Base-by-base conservation (phyloP, 2,113 vertebrate genomes). In the Marmota monax region DNA sequence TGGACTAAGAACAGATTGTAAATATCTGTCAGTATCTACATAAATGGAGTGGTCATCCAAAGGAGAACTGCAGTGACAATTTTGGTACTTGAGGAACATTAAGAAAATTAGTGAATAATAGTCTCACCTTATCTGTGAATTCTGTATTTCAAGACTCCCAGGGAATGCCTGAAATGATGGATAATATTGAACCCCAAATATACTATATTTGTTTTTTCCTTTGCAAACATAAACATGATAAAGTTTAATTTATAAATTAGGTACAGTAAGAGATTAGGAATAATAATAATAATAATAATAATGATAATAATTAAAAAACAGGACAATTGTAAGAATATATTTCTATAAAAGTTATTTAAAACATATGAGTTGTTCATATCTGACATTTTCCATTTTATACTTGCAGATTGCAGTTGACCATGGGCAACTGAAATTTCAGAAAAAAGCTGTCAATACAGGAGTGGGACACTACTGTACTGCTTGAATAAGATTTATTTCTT, bases 401-500 rank as follows among this genome's bases (percentile, higher is more conserved):
- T 23, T 32, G 83, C 22, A 39, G 10, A 23, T 56, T 65, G 3
- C 27, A 42, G 20, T 65, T 29, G 56, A 42, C 72, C 10, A 2
- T 83, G 10, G 42, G 14, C 34, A 53, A n/a, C 20, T 56, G 13
- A 76, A 11, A 69, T 58, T 29, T 45, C 27, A 56, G n/a, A 51
- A n/a, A 42, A 8, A 89, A 51, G 14, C 16, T 39, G 37, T 65
- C 61, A 39, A 29, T 65, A 77, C 27, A 10, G 42, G 4, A 56
- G 34, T 42, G 25, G 12, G 16, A n/a, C 56, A 82, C 23, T 22
- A 29, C 9, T 61, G 39, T 63, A 16, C 29, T 45, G 27, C 45
- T n/a, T 65, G 34, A 94, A 74, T n/a, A 37, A 83, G 42, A 53
- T 73, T 83, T 92, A 1, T 88, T 88, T 90, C 76, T 58, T 96